These are phyloP conservation scores for Cybosia mesomella DNA, from an alignment of 2,888 invertebrate species.

Conservation along the genomic window DNA sequence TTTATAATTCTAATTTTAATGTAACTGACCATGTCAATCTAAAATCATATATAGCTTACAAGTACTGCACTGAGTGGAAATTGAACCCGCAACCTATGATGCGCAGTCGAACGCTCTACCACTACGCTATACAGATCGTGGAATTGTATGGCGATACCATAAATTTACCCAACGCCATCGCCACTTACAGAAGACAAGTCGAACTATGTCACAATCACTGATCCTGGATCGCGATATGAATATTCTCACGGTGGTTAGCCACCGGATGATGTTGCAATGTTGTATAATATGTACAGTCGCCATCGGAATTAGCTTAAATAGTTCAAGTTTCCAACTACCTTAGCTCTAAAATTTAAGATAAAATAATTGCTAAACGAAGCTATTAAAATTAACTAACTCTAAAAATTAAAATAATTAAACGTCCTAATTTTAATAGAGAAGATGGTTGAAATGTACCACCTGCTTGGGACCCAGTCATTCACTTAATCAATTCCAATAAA, in stretches of 20 bases:
- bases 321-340: background rate
- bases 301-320: background rate
- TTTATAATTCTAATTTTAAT: too few relatives aligned
- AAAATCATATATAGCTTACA: too few relatives aligned
- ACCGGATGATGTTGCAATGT: background rate
- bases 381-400: too few relatives aligned
- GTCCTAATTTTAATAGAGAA: too few relatives aligned
- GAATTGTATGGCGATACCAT: background rate
- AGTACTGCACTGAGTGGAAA: background rate
- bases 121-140: background rate
- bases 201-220: background rate
- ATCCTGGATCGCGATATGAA: background rate
- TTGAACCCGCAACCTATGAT: background rate
- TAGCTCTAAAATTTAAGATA: background rate
- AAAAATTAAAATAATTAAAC: too few relatives aligned
- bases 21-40: too few relatives aligned
- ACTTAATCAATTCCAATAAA: too few relatives aligned
- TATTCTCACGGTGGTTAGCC: constrained; percentile 4
- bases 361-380: background rate
- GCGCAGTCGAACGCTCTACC: background rate
- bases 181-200: constrained; percentile 1
- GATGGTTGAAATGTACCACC: too few relatives aligned
- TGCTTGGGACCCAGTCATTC: too few relatives aligned
- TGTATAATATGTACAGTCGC: background rate
- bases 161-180: background rate